These are phyloP conservation scores for Drosophila ogumai DNA, from an alignment of 1,140 invertebrate genomes.

Conservation along the genomic window DNA sequence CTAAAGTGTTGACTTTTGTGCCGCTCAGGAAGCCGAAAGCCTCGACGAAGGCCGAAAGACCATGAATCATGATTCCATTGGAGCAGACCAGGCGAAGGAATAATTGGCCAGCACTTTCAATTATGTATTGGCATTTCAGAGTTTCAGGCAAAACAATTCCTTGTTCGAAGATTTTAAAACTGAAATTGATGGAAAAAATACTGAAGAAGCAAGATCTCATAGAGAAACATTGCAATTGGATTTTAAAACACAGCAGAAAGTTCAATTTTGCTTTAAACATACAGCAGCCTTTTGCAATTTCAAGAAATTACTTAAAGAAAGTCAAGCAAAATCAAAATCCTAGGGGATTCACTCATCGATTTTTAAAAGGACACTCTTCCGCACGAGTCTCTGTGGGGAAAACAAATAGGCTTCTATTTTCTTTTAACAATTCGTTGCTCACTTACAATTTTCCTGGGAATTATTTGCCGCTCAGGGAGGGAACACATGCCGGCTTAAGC, in stretches of 20 bases:
- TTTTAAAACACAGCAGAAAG: no score
- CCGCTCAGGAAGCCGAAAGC: slow-evolving; percentile 66
- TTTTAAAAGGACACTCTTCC: background rate
- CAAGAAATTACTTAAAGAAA: background rate
- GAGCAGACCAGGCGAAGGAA: background rate
- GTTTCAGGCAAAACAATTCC: background rate
- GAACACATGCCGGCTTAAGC: slow-evolving; percentile 74
- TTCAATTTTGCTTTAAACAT: no score
- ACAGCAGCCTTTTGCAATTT: no score
- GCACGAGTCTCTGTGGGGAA: slow-evolving; percentile 17
- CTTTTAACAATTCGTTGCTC: slow-evolving; percentile 20
- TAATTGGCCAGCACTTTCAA: slow-evolving; percentile 40
- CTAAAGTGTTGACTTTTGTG: slow-evolving; percentile 79
- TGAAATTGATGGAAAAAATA: background rate
- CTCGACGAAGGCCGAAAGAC: slow-evolving; percentile 9
- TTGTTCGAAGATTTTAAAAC: background rate
- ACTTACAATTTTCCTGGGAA: slow-evolving; percentile 53
- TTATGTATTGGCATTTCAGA: slow-evolving; percentile 25
- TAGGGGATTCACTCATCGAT: background rate
- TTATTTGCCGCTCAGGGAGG: slow-evolving; percentile 57
- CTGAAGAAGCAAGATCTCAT: background rate
- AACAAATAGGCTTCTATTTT: slow-evolving; percentile 27
- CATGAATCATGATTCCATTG: slow-evolving; percentile 27
- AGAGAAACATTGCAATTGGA: background rate
- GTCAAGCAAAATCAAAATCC: background rate